A percentile compares a stretch with the other conserved stretches of the same genome.
Conservation (phyloP, 1,140 invertebrate genomes). For the Formica selysi region DNA sequence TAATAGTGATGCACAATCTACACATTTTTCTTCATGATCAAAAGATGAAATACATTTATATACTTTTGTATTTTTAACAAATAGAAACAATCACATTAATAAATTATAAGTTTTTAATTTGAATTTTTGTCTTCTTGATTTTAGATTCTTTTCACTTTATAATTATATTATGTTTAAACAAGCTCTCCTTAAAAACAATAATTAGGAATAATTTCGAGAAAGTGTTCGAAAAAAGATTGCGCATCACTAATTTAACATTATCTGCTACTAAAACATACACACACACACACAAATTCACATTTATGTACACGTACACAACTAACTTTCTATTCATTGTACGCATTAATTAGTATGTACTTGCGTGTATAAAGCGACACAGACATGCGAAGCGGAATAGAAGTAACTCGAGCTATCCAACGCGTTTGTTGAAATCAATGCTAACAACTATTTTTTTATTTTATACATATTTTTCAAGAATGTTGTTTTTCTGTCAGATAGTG, state of each 20-base stretch:
- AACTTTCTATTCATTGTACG: slow-evolving; percentile 67
- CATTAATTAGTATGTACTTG: slow-evolving; percentile 74
- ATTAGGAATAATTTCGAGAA: not conserved
- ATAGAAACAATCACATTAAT: not conserved
- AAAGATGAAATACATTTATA: not conserved
- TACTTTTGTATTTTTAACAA: not conserved
- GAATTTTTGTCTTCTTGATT: not conserved
- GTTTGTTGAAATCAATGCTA: slow-evolving; percentile 59
- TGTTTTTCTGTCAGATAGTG: slow-evolving; percentile 39
- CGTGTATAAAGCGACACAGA: slow-evolving; percentile 65
- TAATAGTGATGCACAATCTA: slow-evolving; percentile 26
- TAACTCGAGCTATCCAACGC: slow-evolving; percentile 44
- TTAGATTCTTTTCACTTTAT: not conserved
- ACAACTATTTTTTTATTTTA: slow-evolving; percentile 46
- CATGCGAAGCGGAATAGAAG: slow-evolving; percentile 52
- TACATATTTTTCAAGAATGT: slow-evolving; percentile 28
- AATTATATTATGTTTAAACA: not conserved
- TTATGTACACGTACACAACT: slow-evolving; percentile 4
- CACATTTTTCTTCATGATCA: not conserved
- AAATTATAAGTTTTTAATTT: not conserved
- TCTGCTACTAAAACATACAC: slow-evolving; percentile 1
- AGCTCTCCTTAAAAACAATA: not conserved
- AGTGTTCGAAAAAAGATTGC: slow-evolving; percentile 13
- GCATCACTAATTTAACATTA: slow-evolving; percentile 33
- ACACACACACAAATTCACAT: not conserved